Evolutionary conservation across 2,888 invertebrate species (phyloP).

Genomic region (Hydraecia micacea): DNA sequence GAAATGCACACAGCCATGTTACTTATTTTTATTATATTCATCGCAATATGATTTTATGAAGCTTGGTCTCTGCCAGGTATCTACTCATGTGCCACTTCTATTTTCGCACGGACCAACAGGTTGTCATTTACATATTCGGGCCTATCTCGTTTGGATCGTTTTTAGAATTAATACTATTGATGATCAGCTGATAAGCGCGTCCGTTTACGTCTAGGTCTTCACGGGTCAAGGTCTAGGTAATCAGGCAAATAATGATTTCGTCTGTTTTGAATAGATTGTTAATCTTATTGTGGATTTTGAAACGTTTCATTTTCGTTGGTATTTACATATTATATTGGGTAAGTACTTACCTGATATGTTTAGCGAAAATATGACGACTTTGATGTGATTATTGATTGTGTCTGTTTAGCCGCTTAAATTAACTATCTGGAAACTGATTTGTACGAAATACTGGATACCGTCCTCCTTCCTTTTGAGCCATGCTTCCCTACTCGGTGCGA

Average conservation of each 20-base stretch:
- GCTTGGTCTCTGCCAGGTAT: not conserved
- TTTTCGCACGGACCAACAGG: constrained; percentile 28
- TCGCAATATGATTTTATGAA: not conserved
- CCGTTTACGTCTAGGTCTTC: constrained; percentile 14
- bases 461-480: no score
- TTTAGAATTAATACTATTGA: constrained; percentile 34
- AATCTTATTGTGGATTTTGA: not conserved
- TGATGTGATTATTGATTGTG: not conserved
- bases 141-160: constrained; percentile 35
- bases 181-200: constrained; percentile 33
- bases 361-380: constrained; percentile 9
- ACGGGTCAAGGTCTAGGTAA: constrained; percentile 34
- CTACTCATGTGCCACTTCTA: constrained; percentile 2
- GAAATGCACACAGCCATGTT: not conserved
- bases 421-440: not conserved
- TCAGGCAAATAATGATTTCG: not conserved
- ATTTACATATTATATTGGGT: constrained; percentile 21
- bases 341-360: not conserved
- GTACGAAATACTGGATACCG: not conserved
- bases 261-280: constrained; percentile 30
- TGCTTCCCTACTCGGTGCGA: not conserved
- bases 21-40: not conserved
- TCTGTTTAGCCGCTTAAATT: constrained; percentile 3
- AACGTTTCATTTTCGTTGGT: constrained; percentile 17
- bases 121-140: constrained; percentile 36